These are phyloP conservation scores for Entomobrya proxima DNA, from an alignment of 2,888 invertebrate genomes.

Conservation along the genomic window DNA sequence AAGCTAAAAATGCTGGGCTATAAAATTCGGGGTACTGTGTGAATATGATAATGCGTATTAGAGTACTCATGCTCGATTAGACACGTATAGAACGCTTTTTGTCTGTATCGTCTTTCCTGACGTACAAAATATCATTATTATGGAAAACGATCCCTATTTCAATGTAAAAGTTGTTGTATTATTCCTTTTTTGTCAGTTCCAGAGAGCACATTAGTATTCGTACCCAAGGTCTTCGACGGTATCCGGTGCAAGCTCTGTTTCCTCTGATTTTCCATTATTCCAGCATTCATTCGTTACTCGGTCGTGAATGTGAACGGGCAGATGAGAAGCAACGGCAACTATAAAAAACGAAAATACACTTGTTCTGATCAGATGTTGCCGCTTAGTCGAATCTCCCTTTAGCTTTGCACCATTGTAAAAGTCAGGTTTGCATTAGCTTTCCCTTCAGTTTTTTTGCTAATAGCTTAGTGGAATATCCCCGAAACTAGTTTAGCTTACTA, in stretches of 20 bases:
- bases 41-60: not conserved
- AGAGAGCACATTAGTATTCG: slow-evolving; percentile 30
- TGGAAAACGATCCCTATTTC: not conserved
- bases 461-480: slow-evolving; percentile 34
- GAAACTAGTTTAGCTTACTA: slow-evolving; percentile 14
- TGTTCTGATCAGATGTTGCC: not conserved
- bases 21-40: not conserved
- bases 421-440: slow-evolving; percentile 39
- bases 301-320: slow-evolving; percentile 49
- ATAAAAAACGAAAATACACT: not conserved
- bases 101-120: slow-evolving; percentile 1
- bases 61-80: slow-evolving; percentile 24
- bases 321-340: slow-evolving; percentile 16
- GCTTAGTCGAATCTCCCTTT: not conserved
- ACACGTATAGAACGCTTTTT: not conserved
- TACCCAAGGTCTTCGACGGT: slow-evolving; percentile 31
- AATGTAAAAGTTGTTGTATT: not conserved
- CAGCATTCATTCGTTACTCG: slow-evolving; percentile 49
- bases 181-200: slow-evolving; percentile 24
- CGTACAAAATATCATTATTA: not conserved
- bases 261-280: slow-evolving; percentile 40
- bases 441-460: slow-evolving; percentile 33
- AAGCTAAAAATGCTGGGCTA: not conserved
- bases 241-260: slow-evolving; percentile 50
- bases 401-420: not conserved